Conservation (phyloP, 2,113 vertebrate genomes). For the Taxidea taxus region DNA sequence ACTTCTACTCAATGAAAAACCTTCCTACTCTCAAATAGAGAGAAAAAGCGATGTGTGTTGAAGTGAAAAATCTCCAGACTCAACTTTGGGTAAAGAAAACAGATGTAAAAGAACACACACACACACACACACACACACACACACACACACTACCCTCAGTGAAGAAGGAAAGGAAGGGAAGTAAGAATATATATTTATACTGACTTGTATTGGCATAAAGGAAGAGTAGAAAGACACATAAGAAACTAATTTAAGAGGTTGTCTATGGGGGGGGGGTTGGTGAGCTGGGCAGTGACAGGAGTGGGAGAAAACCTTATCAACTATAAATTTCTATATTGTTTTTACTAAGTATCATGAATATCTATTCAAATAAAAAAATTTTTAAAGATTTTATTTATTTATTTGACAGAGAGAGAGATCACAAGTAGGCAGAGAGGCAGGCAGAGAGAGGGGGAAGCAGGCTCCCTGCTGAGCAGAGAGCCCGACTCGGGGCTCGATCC, state of each 20-base stretch:
- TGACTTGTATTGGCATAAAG: not conserved
- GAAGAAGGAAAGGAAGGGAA: not conserved
- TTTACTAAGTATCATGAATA: not conserved
- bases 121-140: not conserved
- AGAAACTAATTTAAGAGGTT: not conserved
- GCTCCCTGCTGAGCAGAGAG: too few relatives aligned
- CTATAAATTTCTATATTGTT: not conserved
- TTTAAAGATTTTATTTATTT: too few relatives aligned
- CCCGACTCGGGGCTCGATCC: too few relatives aligned
- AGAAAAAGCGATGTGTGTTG: not conserved
- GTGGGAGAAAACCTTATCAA: not conserved
- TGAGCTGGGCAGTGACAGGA: not conserved
- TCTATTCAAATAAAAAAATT: not conserved
- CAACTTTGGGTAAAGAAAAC: not conserved
- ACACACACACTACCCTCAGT: not conserved
- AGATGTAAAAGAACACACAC: not conserved
- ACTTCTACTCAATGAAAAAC: not conserved
- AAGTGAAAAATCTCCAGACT: not conserved
- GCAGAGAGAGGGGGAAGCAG: too few relatives aligned
- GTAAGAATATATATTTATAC: not conserved
- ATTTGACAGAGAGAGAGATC: too few relatives aligned
- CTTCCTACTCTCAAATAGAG: not conserved
- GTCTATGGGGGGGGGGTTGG: too few relatives aligned
- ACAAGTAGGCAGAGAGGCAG: too few relatives aligned
- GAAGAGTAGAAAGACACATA: not conserved